These are phyloP conservation scores for Acronicta aceris DNA, from an alignment of 2,888 invertebrate species.

Conservation along the genomic window DNA sequence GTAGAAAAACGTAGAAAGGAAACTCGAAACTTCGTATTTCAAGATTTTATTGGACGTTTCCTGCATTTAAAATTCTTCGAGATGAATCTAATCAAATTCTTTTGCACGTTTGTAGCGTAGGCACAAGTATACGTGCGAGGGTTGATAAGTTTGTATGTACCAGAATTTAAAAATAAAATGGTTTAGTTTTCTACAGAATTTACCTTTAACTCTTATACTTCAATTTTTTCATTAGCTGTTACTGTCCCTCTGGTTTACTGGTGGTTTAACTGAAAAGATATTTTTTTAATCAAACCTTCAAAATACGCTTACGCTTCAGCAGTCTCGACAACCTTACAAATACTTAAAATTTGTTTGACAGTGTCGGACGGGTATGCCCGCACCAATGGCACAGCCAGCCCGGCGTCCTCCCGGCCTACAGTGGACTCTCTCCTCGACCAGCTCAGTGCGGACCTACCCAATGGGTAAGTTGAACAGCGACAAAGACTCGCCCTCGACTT, in stretches of 20 bases:
- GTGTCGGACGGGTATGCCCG: conserved; percentile 79
- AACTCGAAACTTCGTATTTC: conserved; percentile 10
- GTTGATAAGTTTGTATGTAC: too few species aligned
- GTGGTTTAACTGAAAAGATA: too few species aligned
- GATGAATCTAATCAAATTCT: background rate
- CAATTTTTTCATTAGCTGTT: too few species aligned
- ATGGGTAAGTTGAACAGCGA: conserved; percentile 90
- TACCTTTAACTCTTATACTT: too few species aligned
- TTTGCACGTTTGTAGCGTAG: background rate
- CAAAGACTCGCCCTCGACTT: too few species aligned
- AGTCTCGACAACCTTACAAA: too few species aligned
- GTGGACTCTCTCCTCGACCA: conserved; percentile 97
- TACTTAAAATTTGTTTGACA: conserved; percentile 37
- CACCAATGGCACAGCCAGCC: conserved; percentile 85
- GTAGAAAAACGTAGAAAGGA: conserved; percentile 10
- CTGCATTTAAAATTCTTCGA: conserved; percentile 10
- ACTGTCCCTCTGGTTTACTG: too few species aligned
- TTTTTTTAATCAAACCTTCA: too few species aligned
- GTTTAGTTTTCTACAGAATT: too few species aligned
- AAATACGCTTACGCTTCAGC: too few species aligned
- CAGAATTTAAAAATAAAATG: too few species aligned
- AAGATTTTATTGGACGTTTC: conserved; percentile 18
- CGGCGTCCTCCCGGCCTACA: conserved; percentile 91
- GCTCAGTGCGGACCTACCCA: conserved; percentile 93
- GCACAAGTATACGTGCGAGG: too few species aligned